A percentile compares a stretch with the other conserved stretches of the same genome.
phyloP scores from a whole-genome alignment of 2,113 vertebrate species.

The Carassius gibelio region DNA sequence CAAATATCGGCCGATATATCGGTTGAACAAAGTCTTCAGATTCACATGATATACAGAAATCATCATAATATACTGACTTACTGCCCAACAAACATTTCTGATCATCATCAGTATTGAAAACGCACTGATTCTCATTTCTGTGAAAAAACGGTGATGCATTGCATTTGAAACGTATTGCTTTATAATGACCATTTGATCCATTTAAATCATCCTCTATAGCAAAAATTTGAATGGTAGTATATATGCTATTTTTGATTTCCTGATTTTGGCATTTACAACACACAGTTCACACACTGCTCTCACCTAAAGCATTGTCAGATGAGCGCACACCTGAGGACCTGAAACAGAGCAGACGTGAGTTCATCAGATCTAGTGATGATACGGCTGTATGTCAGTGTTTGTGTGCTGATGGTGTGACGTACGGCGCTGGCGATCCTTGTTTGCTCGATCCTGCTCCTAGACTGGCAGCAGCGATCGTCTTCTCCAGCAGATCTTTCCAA shows the following conservation, averaged over 20 bases:
- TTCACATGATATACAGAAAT: background rate
- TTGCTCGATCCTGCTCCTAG: constrained; percentile 58
- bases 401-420: constrained; percentile 52
- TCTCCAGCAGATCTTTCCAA: constrained; percentile 77
- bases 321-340: background rate
- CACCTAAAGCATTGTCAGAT: constrained; percentile 63
- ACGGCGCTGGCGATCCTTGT: constrained; percentile 64
- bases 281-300: background rate
- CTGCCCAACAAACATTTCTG: background rate
- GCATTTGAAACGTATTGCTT: no score
- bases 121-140: background rate
- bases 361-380: no score
- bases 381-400: background rate
- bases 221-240: background rate
- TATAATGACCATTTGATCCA: no score
- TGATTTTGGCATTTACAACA: no score
- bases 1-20: no score
- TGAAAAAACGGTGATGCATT: no score
- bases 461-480: constrained; percentile 62
- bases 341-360: background rate
- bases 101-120: background rate
- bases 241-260: background rate
- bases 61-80: background rate
- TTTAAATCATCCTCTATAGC: no score
- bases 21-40: background rate